Conservation (phyloP, 2,888 invertebrate species). For the Asteroscopus sphinx region DNA sequence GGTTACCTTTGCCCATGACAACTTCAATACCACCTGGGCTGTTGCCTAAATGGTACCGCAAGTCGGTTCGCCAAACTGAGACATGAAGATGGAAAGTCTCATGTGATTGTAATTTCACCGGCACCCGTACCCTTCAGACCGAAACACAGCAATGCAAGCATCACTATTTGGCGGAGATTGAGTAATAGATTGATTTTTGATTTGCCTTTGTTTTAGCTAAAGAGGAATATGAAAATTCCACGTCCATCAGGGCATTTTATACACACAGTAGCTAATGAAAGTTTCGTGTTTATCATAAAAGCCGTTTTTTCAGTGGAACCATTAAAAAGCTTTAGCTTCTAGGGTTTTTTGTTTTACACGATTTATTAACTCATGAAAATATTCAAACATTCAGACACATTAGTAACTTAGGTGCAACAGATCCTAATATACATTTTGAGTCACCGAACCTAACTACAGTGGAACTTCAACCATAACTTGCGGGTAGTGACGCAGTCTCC, state of each 20-base stretch:
- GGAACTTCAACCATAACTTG: slow-evolving; percentile 45
- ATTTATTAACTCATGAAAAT: slow-evolving; percentile 5
- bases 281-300: slow-evolving; percentile 23
- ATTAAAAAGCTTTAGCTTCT: slow-evolving; percentile 1
- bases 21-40: too few relatives aligned
- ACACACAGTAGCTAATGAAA: slow-evolving; percentile 13
- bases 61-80: too few relatives aligned
- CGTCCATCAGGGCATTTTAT: slow-evolving; percentile 1
- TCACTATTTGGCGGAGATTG: too few relatives aligned
- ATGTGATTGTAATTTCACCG: too few relatives aligned
- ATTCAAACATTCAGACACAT: neutral
- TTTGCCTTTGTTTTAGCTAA: neutral
- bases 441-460: slow-evolving; percentile 18
- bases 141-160: too few relatives aligned
- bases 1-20: too few relatives aligned
- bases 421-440: slow-evolving; percentile 18
- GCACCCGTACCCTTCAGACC: too few relatives aligned
- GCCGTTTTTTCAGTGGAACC: slow-evolving; percentile 12
- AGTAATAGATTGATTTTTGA: too few relatives aligned
- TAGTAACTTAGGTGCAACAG: neutral
- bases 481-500: slow-evolving; percentile 17
- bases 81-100: too few relatives aligned
- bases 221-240: neutral
- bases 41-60: too few relatives aligned
- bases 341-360: slow-evolving; percentile 15